Evolutionary conservation across 2,797 vertebrate species (phyloP).

Genomic region (Gymnocypris eckloni): DNA sequence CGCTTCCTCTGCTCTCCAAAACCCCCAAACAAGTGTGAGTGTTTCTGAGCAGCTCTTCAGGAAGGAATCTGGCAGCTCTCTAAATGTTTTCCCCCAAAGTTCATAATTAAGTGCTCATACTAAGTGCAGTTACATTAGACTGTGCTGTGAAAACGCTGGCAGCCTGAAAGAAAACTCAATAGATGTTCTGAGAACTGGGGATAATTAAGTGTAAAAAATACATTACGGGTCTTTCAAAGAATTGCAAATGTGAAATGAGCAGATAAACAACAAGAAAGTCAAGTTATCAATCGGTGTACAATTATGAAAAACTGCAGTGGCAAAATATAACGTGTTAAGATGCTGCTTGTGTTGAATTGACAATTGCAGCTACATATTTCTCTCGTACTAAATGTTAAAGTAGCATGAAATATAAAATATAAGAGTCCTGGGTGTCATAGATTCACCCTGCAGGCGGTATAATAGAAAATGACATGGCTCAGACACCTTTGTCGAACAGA

Average conservation of each 20-base stretch:
- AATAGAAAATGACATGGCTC: constrained; percentile 32
- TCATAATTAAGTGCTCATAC: constrained; percentile 42
- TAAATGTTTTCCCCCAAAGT: constrained; percentile 11
- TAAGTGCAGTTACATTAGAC: constrained; percentile 19
- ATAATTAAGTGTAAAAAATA: background rate
- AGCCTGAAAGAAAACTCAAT: constrained; percentile 15
- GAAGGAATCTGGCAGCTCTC: background rate
- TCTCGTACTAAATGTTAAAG: background rate
- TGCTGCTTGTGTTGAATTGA: background rate
- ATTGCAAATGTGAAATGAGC: background rate
- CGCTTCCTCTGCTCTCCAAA: constrained; percentile 15
- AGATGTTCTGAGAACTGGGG: background rate
- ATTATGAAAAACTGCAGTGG: background rate
- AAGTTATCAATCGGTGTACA: background rate
- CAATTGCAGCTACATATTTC: background rate
- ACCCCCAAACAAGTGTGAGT: constrained; percentile 19
- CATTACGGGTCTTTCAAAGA: background rate
- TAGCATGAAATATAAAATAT: background rate
- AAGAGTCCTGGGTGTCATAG: background rate
- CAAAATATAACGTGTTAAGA: background rate
- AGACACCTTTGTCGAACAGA: constrained; percentile 30
- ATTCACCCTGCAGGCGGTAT: constrained; percentile 16
- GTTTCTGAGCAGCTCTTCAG: constrained; percentile 9
- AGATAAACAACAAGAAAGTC: background rate
- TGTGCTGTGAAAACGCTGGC: background rate